Evolutionary conservation across 2,113 vertebrate species (phyloP), one percentile per base, ranked within the genome.

Genomic region (Bambusicola thoracicus): DNA sequence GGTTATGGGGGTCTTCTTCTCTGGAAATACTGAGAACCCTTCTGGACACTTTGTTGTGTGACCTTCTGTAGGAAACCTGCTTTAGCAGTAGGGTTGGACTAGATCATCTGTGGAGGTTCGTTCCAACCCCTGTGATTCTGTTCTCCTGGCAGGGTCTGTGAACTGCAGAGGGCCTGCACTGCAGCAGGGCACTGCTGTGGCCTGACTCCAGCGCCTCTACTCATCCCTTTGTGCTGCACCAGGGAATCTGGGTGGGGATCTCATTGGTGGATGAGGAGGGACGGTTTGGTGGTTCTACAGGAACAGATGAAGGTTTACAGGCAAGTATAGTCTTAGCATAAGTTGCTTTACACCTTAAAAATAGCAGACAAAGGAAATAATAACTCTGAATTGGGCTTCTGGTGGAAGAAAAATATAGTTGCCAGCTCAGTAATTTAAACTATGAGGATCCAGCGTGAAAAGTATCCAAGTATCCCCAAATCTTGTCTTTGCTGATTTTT

Each of bases 151-250:
- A 8, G 40, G 24, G 63, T 7, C 72, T 70, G 48, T 8, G 41
- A 41, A 25, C 30, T 68, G 49, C 8, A 32, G 55, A 80, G 27
- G 74, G 18, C 8, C 7, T 3, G 2, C 10, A n/a, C 29, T 19
- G 29, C 32, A 65, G 68, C 43, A 36, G 32, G n/a, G 43, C 3
- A 13, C 10, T 20, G 25, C 30, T 59, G 40, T 41, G 24, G 24
- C 27, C n/a, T 51, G 40, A 46, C 19, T 1, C 1, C 75, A 70
- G 7, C 10, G 6, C 17, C 8, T 3, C 44, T 75, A 5, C 43
- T 8, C 9, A 29, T 14, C 11, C 20, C 2, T 8, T 34, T 78
- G 55, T 0, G 0, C 29, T 1, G 0, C 38, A 36, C 4, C 0
- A 8, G 18, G 9, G 19, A 21, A 10, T 46, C 46, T 46, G 19